Evolutionary conservation across 1,140 invertebrate species (phyloP), one percentile per base, ranked within the genome.

Genomic region (Planococcus citri): DNA sequence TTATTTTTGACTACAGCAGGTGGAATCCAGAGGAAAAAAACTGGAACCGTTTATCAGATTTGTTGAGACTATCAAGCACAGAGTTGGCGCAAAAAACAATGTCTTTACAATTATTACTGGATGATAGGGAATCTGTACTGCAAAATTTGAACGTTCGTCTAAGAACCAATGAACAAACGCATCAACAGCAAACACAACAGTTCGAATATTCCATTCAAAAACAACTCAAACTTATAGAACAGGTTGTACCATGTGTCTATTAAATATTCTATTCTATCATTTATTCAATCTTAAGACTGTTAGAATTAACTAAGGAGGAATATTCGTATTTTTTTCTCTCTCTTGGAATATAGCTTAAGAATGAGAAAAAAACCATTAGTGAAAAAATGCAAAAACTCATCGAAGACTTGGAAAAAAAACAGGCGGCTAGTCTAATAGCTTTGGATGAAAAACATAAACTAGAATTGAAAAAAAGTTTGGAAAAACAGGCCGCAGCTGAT

Each of bases 281-380:
- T n/a, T n/a, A n/a, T n/a, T n/a, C n/a, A n/a, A n/a, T n/a, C n/a
- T n/a, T n/a, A n/a, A n/a, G n/a, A n/a, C n/a, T n/a, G n/a, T n/a
- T n/a, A n/a, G n/a, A n/a, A n/a, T n/a, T n/a, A n/a, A n/a, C n/a
- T n/a, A n/a, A n/a, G n/a, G n/a, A n/a, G n/a, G n/a, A n/a, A n/a
- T n/a, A n/a, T n/a, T n/a, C n/a, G n/a, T n/a, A n/a, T n/a, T n/a
- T n/a, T n/a, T n/a, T n/a, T n/a, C n/a, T n/a, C n/a, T n/a, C n/a
- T n/a, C n/a, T n/a, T n/a, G n/a, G n/a, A n/a, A n/a, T n/a, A 0
- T 69, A 82, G 76, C 73, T 88, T 38, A 82, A 88, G 1, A 78
- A 80, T 10, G 87, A 89, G 72, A 89, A 89, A 73, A 84, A 82
- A 29, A 76, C 80, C 0, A 76, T 88, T 17, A 86, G 82, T 69